Base-by-base conservation (phyloP, 1,140 invertebrate species). In the Drosophila saltans region DNA sequence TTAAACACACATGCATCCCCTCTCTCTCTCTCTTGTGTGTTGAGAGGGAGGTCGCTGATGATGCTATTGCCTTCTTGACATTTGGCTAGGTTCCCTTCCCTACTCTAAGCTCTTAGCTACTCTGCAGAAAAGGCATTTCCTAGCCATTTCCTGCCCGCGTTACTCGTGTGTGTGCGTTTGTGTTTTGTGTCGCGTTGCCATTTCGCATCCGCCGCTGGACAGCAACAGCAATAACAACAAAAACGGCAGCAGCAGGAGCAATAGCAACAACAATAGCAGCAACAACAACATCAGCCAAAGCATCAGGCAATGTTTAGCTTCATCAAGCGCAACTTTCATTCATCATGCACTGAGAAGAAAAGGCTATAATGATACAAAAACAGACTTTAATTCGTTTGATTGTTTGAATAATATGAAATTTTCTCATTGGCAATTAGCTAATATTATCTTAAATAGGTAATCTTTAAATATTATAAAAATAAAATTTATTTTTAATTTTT, bases 151-250 rank as follows among this genome's bases (percentile, higher is more conserved):
- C 82, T 76, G 75, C 55, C 61, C 48, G 55, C 41, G 82, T 59
- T 59, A 39, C 57, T 40, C 57, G 40, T 58, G 69, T 58, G 69
- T 61, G 63, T 73, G 73, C 45, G 77, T 76, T 63, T 71, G 69
- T 61, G 67, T 70, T 74, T 66, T 78, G 72, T 79, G 75, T 69
- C 82, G 83, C 79, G 79, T 63, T 86, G 83, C 83, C 83, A 82
- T 82, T 86, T 86, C 56, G 77, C 82, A 71, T 81, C 83, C 83
- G 83, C 75, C 55, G 58, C 79, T 82, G 79, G 83, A 86, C 79
- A 81, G 45, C 62, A 33, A 26, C 66, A 30, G 26, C 57, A 66
- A 36, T 26, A 57, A 2, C 16, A 59, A 39, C 57, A 39, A 10
- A 11, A 39, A 16, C 57, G 57, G 5, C 30, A 39, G 16, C 60